Percentiles rank a stretch among this genome's conserved stretches.
These are phyloP conservation scores for Bufotes viridis DNA, from an alignment of 2,797 vertebrate genomes.

Conservation along the genomic window DNA sequence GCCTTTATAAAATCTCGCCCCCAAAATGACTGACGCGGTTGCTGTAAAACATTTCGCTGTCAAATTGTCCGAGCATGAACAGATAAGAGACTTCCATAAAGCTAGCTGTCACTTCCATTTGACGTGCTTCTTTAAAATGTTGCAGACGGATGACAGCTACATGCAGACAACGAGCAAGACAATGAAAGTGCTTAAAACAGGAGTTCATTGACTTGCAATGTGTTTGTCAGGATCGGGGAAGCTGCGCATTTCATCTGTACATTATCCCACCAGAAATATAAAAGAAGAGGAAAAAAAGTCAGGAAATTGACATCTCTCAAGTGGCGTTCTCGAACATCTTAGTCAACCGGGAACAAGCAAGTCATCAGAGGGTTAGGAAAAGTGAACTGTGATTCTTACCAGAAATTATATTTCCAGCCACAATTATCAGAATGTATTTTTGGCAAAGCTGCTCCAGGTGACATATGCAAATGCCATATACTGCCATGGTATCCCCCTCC, in stretches of 20 bases:
- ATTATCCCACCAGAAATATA: conserved; percentile 8
- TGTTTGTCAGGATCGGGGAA: conserved; percentile 30
- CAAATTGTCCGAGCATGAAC: conserved; percentile 55
- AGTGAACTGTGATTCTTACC: neutral
- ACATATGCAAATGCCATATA: neutral
- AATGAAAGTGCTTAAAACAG: conserved; percentile 10
- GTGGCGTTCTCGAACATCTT: neutral
- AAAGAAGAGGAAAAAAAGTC: neutral
- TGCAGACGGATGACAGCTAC: conserved; percentile 61
- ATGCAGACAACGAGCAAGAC: conserved; percentile 52
- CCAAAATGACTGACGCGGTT: conserved; percentile 35
- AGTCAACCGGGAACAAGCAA: neutral
- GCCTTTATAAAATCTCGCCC: conserved; percentile 16
- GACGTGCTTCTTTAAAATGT: conserved; percentile 45
- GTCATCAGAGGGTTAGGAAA: neutral
- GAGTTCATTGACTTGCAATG: conserved; percentile 54
- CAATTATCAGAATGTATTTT: neutral
- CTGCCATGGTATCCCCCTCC: neutral
- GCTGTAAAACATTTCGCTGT: conserved; percentile 53
- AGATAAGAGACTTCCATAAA: conserved; percentile 58
- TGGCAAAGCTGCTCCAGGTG: neutral
- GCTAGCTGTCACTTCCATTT: conserved; percentile 58
- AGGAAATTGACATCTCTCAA: conserved; percentile 7
- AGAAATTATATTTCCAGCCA: neutral
- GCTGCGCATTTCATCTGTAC: conserved; percentile 19